phyloP scores from a whole-genome alignment of 2,797 vertebrate genomes.

The Erpetoichthys calabaricus region DNA sequence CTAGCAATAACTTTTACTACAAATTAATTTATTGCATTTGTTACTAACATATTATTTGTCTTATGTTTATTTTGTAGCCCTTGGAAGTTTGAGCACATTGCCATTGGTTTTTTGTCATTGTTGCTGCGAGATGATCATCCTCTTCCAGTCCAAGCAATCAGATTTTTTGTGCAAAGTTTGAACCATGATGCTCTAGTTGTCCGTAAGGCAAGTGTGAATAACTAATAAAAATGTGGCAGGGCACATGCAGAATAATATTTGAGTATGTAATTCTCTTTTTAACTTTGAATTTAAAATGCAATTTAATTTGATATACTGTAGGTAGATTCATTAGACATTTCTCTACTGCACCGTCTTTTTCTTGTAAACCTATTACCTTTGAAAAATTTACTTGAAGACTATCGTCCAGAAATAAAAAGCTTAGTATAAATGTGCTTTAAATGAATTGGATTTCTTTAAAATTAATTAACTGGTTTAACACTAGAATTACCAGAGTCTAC shows the following conservation, averaged over 20 bases:
- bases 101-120: constrained; percentile 82
- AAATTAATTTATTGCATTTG: neutral
- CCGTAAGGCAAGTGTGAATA: constrained; percentile 79
- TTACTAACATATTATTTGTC: neutral
- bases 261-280: no score
- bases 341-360: no score
- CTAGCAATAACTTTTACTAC: neutral
- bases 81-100: constrained; percentile 94
- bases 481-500: no score
- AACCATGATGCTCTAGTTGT: constrained; percentile 91
- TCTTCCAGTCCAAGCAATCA: constrained; percentile 66
- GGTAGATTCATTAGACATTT: no score
- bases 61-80: constrained; percentile 48
- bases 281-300: no score
- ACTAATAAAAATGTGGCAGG: constrained; percentile 60
- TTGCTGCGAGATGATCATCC: constrained; percentile 81
- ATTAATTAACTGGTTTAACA: no score
- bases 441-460: no score
- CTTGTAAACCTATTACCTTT: no score
- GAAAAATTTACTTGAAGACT: no score
- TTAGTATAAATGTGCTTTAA: no score
- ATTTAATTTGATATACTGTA: no score
- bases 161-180: constrained; percentile 84
- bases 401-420: no score
- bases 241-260: constrained; percentile 38